These are phyloP conservation scores for Drepanosiphum platanoidis DNA, from an alignment of 2,888 invertebrate species.

Conservation along the genomic window DNA sequence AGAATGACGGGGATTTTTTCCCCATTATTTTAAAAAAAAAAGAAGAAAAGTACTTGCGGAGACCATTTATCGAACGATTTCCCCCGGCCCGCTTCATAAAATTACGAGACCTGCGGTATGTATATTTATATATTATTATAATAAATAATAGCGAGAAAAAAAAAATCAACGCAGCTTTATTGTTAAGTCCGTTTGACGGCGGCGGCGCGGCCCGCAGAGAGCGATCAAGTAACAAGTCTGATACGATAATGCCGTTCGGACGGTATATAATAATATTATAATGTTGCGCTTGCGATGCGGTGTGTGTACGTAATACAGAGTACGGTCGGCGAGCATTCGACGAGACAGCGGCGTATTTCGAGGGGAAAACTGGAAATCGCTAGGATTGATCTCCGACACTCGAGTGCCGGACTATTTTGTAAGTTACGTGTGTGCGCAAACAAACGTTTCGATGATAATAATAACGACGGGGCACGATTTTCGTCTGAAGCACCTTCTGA, in stretches of 20 bases:
- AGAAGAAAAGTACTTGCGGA: neutral
- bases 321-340: too few species aligned
- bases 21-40: slow-evolving; percentile 19
- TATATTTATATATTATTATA: too few species aligned
- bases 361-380: too few species aligned
- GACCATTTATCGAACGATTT: neutral
- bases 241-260: neutral
- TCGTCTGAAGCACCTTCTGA: too few species aligned
- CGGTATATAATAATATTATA: neutral
- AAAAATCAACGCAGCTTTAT: neutral
- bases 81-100: neutral
- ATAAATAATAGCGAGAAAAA: neutral
- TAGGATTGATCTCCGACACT: too few species aligned
- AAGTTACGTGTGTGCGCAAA: too few species aligned
- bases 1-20: neutral
- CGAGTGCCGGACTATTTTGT: too few species aligned
- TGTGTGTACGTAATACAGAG: neutral
- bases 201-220: neutral
- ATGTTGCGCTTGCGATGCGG: neutral
- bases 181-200: neutral
- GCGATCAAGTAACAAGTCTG: neutral
- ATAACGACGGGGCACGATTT: too few species aligned
- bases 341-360: neutral
- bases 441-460: too few species aligned
- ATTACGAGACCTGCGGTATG: neutral